phyloP scores from a whole-genome alignment of 2,888 invertebrate genomes.

The Chaetoderma sp. region DNA sequence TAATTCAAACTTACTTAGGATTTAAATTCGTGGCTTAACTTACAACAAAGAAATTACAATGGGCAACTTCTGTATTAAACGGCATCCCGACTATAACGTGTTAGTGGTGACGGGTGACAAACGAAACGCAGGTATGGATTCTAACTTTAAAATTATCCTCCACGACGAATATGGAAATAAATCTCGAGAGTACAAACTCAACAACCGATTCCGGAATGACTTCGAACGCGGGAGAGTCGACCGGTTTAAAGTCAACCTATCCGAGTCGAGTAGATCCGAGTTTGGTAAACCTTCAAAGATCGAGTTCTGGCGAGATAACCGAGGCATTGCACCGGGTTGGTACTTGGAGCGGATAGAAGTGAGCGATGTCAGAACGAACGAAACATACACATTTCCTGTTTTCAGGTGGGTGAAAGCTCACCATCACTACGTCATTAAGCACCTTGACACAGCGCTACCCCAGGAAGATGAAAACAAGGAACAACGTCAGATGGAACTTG shows the following conservation, averaged over 20 bases:
- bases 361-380: slow-evolving; percentile 51
- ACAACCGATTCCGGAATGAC: slow-evolving; percentile 63
- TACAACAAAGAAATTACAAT: too few relatives aligned
- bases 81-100: slow-evolving; percentile 46
- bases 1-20: too few relatives aligned
- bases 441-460: slow-evolving; percentile 69
- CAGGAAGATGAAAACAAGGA: slow-evolving; percentile 66
- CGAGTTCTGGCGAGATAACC: slow-evolving; percentile 65
- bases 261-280: slow-evolving; percentile 22
- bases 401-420: slow-evolving; percentile 65
- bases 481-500: slow-evolving; percentile 66
- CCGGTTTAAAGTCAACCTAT: slow-evolving; percentile 44
- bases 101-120: slow-evolving; percentile 71
- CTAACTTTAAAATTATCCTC: slow-evolving; percentile 68
- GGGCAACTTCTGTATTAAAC: slow-evolving; percentile 27
- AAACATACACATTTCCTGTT: slow-evolving; percentile 66
- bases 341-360: slow-evolving; percentile 64
- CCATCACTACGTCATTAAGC: slow-evolving; percentile 63
- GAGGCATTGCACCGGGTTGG: slow-evolving; percentile 68
- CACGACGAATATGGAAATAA: slow-evolving; percentile 64
- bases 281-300: slow-evolving; percentile 50
- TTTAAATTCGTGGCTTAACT: too few relatives aligned
- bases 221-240: slow-evolving; percentile 58
- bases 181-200: slow-evolving; percentile 63
- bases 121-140: slow-evolving; percentile 69